These are phyloP conservation scores for Tuta absoluta DNA, from an alignment of 2,888 invertebrate genomes.

Conservation along the genomic window DNA sequence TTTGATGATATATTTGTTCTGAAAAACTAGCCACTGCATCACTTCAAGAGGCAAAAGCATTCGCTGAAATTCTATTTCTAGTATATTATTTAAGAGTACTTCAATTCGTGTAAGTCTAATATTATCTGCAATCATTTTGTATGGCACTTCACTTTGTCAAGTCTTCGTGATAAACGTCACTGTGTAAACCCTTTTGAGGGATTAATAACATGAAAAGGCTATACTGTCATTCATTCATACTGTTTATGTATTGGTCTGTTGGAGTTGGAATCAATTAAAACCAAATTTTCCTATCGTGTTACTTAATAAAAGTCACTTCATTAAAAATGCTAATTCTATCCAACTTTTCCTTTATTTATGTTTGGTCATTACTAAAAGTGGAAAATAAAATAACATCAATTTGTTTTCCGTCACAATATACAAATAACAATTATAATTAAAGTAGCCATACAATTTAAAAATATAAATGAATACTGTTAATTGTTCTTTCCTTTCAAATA, in stretches of 20 bases:
- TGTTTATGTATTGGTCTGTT: background rate
- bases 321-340: no score
- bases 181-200: background rate
- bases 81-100: conserved; percentile 1
- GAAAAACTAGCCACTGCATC: conserved; percentile 9
- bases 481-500: no score
- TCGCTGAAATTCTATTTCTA: conserved; percentile 1
- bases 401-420: no score
- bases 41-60: conserved; percentile 12
- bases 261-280: background rate
- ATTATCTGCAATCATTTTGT: background rate
- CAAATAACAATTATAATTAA: no score
- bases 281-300: no score
- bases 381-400: no score
- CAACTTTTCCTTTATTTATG: no score
- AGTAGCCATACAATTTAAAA: no score
- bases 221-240: background rate
- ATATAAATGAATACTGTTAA: no score
- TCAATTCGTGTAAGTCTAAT: conserved; percentile 4
- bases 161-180: background rate
- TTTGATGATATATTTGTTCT: conserved; percentile 5
- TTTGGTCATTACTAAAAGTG: no score
- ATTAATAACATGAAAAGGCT: background rate
- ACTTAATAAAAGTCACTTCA: no score
- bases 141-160: background rate